These are phyloP conservation scores for Tetrapedia diversipes DNA, from an alignment of 2,888 invertebrate genomes.

Conservation along the genomic window DNA sequence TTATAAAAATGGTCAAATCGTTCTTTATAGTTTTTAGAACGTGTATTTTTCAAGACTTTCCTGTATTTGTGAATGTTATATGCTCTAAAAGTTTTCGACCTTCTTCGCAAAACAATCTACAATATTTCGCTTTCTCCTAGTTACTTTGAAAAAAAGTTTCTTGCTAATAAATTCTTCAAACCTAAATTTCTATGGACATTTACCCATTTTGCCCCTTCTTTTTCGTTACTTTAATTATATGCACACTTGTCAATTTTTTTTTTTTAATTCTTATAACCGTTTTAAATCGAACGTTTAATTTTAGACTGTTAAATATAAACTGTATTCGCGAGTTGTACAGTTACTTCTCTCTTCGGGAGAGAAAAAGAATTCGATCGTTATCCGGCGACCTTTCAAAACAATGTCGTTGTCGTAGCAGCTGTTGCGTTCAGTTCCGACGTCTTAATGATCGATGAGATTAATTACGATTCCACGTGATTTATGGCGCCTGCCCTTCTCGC, in stretches of 20 bases:
- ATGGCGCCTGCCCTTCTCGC: neutral
- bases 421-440: neutral
- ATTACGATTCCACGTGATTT: neutral
- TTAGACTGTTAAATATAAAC: too few species aligned
- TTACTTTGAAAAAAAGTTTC: constrained; percentile 5
- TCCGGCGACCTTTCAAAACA: neutral
- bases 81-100: constrained; percentile 18
- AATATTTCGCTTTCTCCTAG: constrained; percentile 20
- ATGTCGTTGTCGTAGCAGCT: neutral
- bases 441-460: neutral
- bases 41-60: neutral
- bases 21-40: neutral
- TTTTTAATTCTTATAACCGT: too few species aligned
- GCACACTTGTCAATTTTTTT: too few species aligned
- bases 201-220: too few species aligned
- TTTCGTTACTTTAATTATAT: too few species aligned
- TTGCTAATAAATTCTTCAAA: neutral
- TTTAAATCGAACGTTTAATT: too few species aligned
- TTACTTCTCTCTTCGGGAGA: too few species aligned
- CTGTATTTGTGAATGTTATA: neutral
- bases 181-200: neutral
- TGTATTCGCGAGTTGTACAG: too few species aligned
- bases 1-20: too few species aligned
- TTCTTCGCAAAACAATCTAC: constrained; percentile 5
- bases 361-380: neutral